Percentiles rank a stretch among this genome's conserved stretches.
phyloP scores from a whole-genome alignment of 2,797 vertebrate species.

The Enteromius afrohamiltoni region DNA sequence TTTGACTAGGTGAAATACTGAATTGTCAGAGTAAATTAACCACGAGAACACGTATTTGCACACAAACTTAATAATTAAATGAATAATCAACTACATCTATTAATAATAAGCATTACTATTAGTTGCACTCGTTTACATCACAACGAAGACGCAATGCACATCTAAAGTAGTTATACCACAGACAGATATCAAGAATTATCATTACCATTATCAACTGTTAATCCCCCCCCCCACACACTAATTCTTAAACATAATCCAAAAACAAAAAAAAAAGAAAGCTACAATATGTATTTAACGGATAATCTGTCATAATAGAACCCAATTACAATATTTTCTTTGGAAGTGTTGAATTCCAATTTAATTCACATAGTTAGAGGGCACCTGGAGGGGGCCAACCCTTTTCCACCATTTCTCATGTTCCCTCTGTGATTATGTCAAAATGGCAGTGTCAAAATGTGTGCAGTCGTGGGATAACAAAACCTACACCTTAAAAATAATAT shows the following conservation, averaged over 20 bases:
- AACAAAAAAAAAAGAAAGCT: neutral
- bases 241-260: neutral
- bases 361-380: neutral
- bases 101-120: neutral
- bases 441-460: neutral
- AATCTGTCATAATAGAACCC: neutral
- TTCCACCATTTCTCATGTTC: neutral
- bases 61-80: neutral
- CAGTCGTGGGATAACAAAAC: neutral
- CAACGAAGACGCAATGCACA: neutral
- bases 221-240: neutral
- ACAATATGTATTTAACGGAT: neutral
- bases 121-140: neutral
- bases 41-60: neutral
- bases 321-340: neutral
- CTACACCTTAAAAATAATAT: neutral
- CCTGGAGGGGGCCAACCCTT: neutral
- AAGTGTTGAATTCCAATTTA: neutral
- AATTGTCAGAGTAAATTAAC: neutral
- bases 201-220: neutral
- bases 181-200: neutral
- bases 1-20: neutral
- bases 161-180: neutral
- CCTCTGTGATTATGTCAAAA: neutral
- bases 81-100: neutral